Percentiles rank a stretch among this genome's conserved stretches.
Conservation (phyloP, 2,888 invertebrate genomes). For the Nemotelus pantherinus region DNA sequence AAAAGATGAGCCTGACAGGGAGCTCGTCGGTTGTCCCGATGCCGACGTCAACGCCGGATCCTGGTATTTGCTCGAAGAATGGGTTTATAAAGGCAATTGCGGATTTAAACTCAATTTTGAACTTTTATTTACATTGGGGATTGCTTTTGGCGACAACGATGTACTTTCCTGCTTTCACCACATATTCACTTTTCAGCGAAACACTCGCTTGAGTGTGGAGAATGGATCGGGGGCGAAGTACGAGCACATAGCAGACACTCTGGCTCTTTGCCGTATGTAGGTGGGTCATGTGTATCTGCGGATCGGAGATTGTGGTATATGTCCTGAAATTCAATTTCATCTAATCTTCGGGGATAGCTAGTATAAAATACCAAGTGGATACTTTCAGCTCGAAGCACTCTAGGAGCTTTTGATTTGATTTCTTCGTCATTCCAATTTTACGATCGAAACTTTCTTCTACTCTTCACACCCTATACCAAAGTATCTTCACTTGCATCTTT, state of each 20-base stretch:
- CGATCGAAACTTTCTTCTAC: conserved; percentile 16
- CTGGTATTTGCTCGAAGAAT: conserved; percentile 9
- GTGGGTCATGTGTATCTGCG: conserved; percentile 3
- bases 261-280: neutral
- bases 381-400: conserved; percentile 16
- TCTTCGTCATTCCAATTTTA: conserved; percentile 35
- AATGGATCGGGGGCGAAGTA: neutral
- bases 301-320: conserved; percentile 31
- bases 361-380: conserved; percentile 33
- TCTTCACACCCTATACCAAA: neutral
- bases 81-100: conserved; percentile 45
- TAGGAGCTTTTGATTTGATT: conserved; percentile 41
- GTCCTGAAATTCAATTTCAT: conserved; percentile 44
- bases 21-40: neutral
- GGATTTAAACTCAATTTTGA: conserved; percentile 48
- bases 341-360: conserved; percentile 41
- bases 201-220: conserved; percentile 1
- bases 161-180: conserved; percentile 6
- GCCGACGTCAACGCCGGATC: neutral
- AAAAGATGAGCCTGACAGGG: conserved; percentile 13
- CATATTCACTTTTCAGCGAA: conserved; percentile 9
- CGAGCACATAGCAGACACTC: neutral
- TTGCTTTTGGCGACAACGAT: conserved; percentile 29
- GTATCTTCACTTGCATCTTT: neutral
- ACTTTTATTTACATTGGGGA: conserved; percentile 46